Percentiles rank a stretch among this genome's conserved stretches.
Evolutionary conservation across 2,113 vertebrate species (phyloP).

Genomic region (Pseudolaguvia tuberculata): DNA sequence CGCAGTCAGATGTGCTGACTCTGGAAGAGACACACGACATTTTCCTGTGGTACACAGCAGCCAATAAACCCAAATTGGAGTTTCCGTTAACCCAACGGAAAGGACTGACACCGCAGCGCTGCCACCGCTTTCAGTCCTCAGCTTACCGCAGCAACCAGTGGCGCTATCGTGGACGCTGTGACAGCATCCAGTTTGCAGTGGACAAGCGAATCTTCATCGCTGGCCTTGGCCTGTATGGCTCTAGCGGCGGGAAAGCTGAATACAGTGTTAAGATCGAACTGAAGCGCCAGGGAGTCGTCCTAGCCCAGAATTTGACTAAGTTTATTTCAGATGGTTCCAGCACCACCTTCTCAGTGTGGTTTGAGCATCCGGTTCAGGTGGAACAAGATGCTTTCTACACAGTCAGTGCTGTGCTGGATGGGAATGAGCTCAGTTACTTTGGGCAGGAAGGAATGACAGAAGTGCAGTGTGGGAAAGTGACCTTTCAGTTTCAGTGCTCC

Average conservation of each 20-base stretch:
- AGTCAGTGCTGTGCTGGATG: constrained; percentile 84
- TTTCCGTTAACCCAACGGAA: constrained; percentile 78
- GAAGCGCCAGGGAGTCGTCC: constrained; percentile 78
- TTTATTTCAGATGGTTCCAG: constrained; percentile 90
- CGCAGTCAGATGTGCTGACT: constrained; percentile 84
- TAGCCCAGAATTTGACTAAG: constrained; percentile 85
- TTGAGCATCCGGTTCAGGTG: constrained; percentile 90
- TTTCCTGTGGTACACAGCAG: constrained; percentile 90
- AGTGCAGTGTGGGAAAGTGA: constrained; percentile 90
- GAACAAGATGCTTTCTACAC: constrained; percentile 93
- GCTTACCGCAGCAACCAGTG: constrained; percentile 95
- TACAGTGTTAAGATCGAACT: constrained; percentile 89
- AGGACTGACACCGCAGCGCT: constrained; percentile 80
- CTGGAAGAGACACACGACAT: constrained; percentile 84
- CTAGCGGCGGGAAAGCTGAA: constrained; percentile 84
- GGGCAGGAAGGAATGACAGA: constrained; percentile 96
- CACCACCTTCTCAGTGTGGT: constrained; percentile 89
- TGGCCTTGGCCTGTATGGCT: constrained; percentile 86
- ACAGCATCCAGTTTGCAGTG: constrained; percentile 93
- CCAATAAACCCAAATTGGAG: constrained; percentile 81
- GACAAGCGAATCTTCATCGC: constrained; percentile 90
- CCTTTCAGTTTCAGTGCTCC: constrained; percentile 95
- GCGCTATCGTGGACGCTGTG: constrained; percentile 89
- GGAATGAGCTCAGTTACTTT: constrained; percentile 91
- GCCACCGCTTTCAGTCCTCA: constrained; percentile 88